Evolutionary conservation across 2,113 vertebrate genomes (phyloP), one percentile per base, ranked within the genome.

Genomic region (Nibea albiflora): DNA sequence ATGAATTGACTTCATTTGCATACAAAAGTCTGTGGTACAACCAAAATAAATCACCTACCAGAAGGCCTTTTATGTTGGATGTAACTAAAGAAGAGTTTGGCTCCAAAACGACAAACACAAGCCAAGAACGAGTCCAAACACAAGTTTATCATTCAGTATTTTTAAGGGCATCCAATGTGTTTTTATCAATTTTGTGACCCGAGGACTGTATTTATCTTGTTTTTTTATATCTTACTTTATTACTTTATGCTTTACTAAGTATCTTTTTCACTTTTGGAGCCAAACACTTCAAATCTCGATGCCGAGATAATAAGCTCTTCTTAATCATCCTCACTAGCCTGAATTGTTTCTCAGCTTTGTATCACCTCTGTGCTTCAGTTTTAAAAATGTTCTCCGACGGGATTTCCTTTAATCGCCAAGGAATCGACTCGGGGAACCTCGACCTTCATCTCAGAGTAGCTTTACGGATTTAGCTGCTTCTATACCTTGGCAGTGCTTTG

Each of bases 331-430:
- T 76, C 64, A 85, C 77, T 47, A 66, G 79, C 83, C 56, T 83
- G 71, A 87, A 76, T 69, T 39, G 56, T 84, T 77, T 84, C 80
- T 58, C 71, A 86, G 79, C 87, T 91, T 89, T 90, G 63, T 85
- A 86, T 89, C 90, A 88, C 89, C 88, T 88, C 85, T 76, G 86
- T 91, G 90, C 92, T 92, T 92, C 85, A 67, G 78, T 89, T 86
- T 73, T 1, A 11, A 67, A 68, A 68, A 67, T 64, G 70, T 65
- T 90, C 82, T 57, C 76, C 24, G n/a, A 19, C 42, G 71, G 65
- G 67, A 57, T 64, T 80, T 66, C 63, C 69, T 75, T 67, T 4
- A 19, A 56, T 62, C 73, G 42, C 35, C 19, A 22, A 61, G 72
- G 83, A 61, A 77, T 68, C 58, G 0, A 28, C 63, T 24, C 0